Evolutionary conservation across 23 tunicate genomes (phyloP), one percentile per base, ranked within the genome.

Genomic region (Aplidium turbinatum): DNA sequence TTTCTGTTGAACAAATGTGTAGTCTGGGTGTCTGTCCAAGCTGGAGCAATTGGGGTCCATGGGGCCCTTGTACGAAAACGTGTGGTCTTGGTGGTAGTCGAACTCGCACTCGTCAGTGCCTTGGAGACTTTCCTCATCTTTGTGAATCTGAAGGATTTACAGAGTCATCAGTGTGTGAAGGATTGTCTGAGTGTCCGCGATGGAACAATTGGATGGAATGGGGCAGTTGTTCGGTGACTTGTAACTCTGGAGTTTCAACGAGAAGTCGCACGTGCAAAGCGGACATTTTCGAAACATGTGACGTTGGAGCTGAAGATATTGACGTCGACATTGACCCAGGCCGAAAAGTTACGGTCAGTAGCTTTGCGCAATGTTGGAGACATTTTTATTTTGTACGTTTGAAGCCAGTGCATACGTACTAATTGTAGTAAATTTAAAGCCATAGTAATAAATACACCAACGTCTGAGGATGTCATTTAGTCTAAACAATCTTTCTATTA

Each of bases 161-260:
- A 2, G 25, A n/a, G 50, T 82, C 80, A 33, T 42, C 56, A 1
- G 73, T 39, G 53, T 11, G 22, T 28, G 80, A 86, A 53, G 45
- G 78, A 31, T 27, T 27, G 19, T 86, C 86, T 51, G 36, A 45
- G 27, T 80, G 94, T 51, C 82, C 82, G 18, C 63, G 64, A 1
- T 87, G 94, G 94, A 51, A 45, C 20, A 38, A 56, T 7, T 87
- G 94, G 94, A 31, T 72, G 31, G 33, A 73, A 3, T 87, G 94
- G 94, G 77, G 82, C 1, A 32, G 22, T 4, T 87, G 94, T 47
- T 60, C 77, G 29, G 40, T 16, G 3, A 35, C 94, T 9, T 87
- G 94, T 38, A 86, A 86, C 74, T 68, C 31, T 16, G 86, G 86
- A 22, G 31, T 20, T 20, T 40, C 58, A 30, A 28, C 53, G 0